A percentile compares a stretch with the other conserved stretches of the same genome.
phyloP scores from a whole-genome alignment of 2,113 vertebrate genomes.

The Oostethus manadensis region DNA sequence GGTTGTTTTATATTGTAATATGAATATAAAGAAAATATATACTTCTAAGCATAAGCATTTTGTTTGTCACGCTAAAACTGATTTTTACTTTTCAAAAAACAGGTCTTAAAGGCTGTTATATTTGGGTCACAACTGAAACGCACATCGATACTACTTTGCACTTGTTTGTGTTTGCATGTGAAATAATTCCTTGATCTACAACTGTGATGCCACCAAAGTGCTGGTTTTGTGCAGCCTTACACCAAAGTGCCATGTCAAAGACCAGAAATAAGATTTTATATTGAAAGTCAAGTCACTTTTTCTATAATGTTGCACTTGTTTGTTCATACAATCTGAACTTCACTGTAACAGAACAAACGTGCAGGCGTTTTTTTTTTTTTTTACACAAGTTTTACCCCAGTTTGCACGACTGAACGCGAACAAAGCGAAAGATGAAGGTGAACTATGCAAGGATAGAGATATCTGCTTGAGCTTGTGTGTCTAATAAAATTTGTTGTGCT shows the following conservation, averaged over 20 bases:
- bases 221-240: neutral
- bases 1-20: too few species aligned
- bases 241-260: slow-evolving; percentile 27
- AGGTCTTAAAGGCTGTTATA: too few species aligned
- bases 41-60: too few species aligned
- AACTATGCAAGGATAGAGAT: slow-evolving; percentile 50
- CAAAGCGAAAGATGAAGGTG: neutral
- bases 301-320: neutral
- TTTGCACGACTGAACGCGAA: neutral
- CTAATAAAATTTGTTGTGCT: neutral
- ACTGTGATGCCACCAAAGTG: slow-evolving; percentile 14
- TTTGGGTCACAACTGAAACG: neutral
- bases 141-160: slow-evolving; percentile 28
- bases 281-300: neutral
- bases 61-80: too few species aligned
- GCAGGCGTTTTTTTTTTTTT: neutral
- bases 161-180: slow-evolving; percentile 8
- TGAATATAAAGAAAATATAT: too few species aligned
- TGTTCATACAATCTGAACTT: neutral
- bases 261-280: neutral
- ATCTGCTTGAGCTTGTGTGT: neutral
- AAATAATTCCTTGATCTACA: slow-evolving; percentile 1
- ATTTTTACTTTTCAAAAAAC: too few species aligned
- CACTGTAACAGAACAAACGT: neutral
- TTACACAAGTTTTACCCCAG: neutral